Evolutionary conservation across 2,888 invertebrate genomes (phyloP).

Genomic region (Myopa tessellatipennis): DNA sequence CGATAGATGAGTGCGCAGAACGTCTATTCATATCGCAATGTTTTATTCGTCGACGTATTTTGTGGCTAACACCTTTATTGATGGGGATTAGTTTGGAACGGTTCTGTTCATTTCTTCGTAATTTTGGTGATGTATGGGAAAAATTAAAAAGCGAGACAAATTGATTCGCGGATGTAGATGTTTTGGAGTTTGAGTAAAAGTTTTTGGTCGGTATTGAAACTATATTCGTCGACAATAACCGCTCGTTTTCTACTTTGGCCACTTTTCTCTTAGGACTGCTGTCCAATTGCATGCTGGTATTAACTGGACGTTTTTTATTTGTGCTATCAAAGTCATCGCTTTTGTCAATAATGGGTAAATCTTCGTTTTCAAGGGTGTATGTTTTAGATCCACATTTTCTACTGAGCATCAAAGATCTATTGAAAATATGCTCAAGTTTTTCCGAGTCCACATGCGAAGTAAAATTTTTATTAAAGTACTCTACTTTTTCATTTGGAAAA

Average conservation of each 20-base stretch:
- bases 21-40: slow-evolving; percentile 21
- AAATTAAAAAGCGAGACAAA: not conserved
- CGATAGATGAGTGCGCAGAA: slow-evolving; percentile 39
- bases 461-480: slow-evolving; percentile 44
- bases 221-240: slow-evolving; percentile 6
- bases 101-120: not conserved
- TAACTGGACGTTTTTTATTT: slow-evolving; percentile 46
- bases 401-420: slow-evolving; percentile 59
- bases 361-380: not conserved
- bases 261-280: slow-evolving; percentile 47
- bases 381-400: slow-evolving; percentile 34
- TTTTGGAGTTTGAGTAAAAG: slow-evolving; percentile 53
- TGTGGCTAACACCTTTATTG: slow-evolving; percentile 63
- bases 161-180: slow-evolving; percentile 6
- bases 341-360: not conserved
- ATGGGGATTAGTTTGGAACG: slow-evolving; percentile 45
- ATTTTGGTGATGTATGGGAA: not conserved
- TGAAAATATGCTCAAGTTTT: slow-evolving; percentile 60
- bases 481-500: not conserved
- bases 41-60: slow-evolving; percentile 54
- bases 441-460: slow-evolving; percentile 44
- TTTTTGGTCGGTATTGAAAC: slow-evolving; percentile 53
- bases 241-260: slow-evolving; percentile 39
- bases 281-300: not conserved
- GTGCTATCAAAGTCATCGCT: not conserved